Evolutionary conservation across 2,888 invertebrate species (phyloP).

Genomic region (Amphimallon solstitiale): DNA sequence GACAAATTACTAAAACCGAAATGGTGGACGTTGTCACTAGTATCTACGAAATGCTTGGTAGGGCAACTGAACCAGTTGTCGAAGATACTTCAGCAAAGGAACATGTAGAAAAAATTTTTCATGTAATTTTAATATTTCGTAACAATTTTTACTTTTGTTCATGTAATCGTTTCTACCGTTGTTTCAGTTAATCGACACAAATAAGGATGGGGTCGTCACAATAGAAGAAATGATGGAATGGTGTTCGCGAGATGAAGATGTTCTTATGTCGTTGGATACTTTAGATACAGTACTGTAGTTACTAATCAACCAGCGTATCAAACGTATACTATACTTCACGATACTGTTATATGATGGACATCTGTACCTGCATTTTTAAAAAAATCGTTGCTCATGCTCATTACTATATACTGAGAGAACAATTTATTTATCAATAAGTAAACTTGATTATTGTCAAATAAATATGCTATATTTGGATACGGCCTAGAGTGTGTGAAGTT

Average conservation of each 20-base stretch:
- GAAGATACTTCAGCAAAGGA: constrained; percentile 79
- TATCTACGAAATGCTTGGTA: constrained; percentile 88
- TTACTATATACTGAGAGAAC: too few relatives aligned
- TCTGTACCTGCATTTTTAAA: too few relatives aligned
- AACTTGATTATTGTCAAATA: too few relatives aligned
- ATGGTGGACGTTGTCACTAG: constrained; percentile 86
- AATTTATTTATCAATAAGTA: too few relatives aligned
- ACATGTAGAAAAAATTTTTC: constrained; percentile 87
- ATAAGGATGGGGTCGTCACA: constrained; percentile 83
- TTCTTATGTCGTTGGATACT: constrained; percentile 75
- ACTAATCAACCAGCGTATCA: too few relatives aligned
- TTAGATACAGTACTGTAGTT: constrained; percentile 82
- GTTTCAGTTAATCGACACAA: constrained; percentile 79
- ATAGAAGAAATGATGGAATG: constrained; percentile 83
- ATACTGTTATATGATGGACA: too few relatives aligned
- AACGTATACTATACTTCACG: too few relatives aligned
- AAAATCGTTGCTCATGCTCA: too few relatives aligned
- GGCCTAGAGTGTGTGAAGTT: too few relatives aligned
- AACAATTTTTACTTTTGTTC: not conserved
- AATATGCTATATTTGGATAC: too few relatives aligned
- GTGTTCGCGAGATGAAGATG: constrained; percentile 78
- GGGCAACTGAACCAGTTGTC: constrained; percentile 79
- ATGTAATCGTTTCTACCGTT: not conserved
- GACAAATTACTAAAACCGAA: constrained; percentile 84
- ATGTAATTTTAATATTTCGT: constrained; percentile 68